Base-by-base conservation (phyloP, 2,888 invertebrate species). In the Harpalus rufipes region DNA sequence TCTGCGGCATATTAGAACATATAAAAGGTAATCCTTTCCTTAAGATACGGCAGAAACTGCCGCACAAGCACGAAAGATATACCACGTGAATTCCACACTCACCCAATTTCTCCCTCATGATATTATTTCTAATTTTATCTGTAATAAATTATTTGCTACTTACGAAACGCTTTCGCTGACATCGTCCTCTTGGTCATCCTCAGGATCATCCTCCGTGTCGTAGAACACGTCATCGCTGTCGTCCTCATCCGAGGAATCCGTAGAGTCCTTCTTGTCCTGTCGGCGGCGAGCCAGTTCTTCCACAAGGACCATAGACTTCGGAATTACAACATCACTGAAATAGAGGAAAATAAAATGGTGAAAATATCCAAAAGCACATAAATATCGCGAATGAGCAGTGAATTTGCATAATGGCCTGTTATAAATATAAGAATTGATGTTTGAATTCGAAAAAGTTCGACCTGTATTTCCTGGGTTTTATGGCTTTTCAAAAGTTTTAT, bases 201-300 rank as follows among this genome's bases (percentile, higher is more conserved):
- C 94, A 58, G 93, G 92, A 88, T 93, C 93, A 88, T 94, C 94
- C 88, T 94, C 94, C 79, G 94, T 94, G 89, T 95, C 95, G 89
- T 95, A 95, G 90, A 95, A 95, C 83, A 95, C 94, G 88, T 95
- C 94, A 88, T 94, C 94, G 87, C 93, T 93, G 86, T 93, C 93
- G 87, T 93, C 92, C 88, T 94, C 94, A 87, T 93, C 93, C 88
- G 94, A 94, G 87, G 93, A 92, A 86, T 91, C 89, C 89, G 21
- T 63, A 5, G 93, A 93, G 86, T 92, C 92, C 16, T 81, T 86
- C 78, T 61, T 86, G 81, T 85, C 83, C 63, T 89, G 87, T 51
- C 90, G 90, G 88, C 18, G 88, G 85, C 59, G 86, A 59, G 51
- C 89, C 89, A n/a, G 88, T 87, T 89, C 90, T 87, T 88, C 89